phyloP scores from a whole-genome alignment of 2,797 vertebrate species.

The Gymnodraco acuticeps region DNA sequence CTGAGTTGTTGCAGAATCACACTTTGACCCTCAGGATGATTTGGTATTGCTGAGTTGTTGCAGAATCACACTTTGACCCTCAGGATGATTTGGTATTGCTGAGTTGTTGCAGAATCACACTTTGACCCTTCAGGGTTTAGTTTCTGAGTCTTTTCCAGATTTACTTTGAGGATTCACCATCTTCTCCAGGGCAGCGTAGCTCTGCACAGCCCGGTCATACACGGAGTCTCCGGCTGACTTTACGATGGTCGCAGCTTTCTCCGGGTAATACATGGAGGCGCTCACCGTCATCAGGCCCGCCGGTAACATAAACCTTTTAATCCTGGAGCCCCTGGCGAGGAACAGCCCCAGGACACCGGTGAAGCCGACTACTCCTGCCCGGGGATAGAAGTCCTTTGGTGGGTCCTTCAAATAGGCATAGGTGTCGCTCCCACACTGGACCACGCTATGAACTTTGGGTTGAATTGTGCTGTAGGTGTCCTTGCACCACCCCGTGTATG shows the following conservation, averaged over 20 bases:
- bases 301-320: slow-evolving; percentile 93
- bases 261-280: slow-evolving; percentile 93
- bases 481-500: slow-evolving; percentile 76
- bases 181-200: slow-evolving; percentile 89
- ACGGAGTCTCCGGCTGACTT: slow-evolving; percentile 85
- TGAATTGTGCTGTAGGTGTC: slow-evolving; percentile 81
- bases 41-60: too few relatives aligned
- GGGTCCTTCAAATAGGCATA: slow-evolving; percentile 88
- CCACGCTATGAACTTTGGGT: slow-evolving; percentile 86
- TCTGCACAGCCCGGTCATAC: slow-evolving; percentile 90
- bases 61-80: too few relatives aligned
- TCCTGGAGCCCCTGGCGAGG: slow-evolving; percentile 91
- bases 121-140: slow-evolving; percentile 35
- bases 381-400: slow-evolving; percentile 93
- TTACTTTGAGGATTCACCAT: slow-evolving; percentile 79
- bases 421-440: slow-evolving; percentile 85
- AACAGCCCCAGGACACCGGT: slow-evolving; percentile 92
- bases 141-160: slow-evolving; percentile 8
- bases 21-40: neutral
- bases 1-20: too few relatives aligned
- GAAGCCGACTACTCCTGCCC: slow-evolving; percentile 92
- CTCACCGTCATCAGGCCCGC: slow-evolving; percentile 86
- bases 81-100: slow-evolving; percentile 29
- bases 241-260: slow-evolving; percentile 82
- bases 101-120: neutral